These are phyloP conservation scores for Pseudococcus longispinus DNA, from an alignment of 2,888 invertebrate genomes.

Conservation along the genomic window DNA sequence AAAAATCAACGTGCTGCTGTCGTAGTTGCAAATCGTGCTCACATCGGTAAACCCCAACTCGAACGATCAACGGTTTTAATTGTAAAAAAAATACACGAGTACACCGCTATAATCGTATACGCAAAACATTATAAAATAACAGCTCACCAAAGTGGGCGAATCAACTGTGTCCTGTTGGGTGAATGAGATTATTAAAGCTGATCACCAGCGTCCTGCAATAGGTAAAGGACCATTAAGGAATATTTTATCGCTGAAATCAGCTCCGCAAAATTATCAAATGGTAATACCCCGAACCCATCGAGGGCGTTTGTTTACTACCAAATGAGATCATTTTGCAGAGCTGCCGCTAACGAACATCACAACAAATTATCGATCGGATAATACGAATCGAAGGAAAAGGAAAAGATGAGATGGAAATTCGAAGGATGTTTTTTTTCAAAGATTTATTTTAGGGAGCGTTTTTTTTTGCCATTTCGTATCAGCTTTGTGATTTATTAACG, in stretches of 20 bases:
- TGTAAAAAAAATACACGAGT: not conserved
- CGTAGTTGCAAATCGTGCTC: not conserved
- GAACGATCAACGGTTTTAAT: too few relatives aligned
- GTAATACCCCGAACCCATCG: not conserved
- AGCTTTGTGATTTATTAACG: not conserved
- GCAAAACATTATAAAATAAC: slow-evolving; percentile 27
- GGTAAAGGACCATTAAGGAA: slow-evolving; percentile 39
- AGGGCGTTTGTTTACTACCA: not conserved
- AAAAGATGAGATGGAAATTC: not conserved
- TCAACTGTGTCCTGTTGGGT: slow-evolving; percentile 52
- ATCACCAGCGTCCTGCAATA: slow-evolving; percentile 54
- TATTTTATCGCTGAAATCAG: slow-evolving; percentile 35
- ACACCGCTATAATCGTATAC: not conserved
- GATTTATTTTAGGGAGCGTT: not conserved
- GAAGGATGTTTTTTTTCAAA: not conserved
- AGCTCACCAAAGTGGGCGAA: slow-evolving; percentile 53
- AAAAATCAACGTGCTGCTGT: not conserved
- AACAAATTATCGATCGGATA: not conserved
- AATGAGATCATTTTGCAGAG: slow-evolving; percentile 17
- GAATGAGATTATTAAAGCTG: slow-evolving; percentile 52
- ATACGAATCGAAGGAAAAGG: not conserved
- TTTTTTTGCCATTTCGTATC: not conserved
- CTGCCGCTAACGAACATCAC: not conserved
- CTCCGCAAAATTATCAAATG: slow-evolving; percentile 34
- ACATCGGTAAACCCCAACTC: not conserved